Base-by-base conservation (phyloP, 2,113 vertebrate species). In the Scatophagus argus region DNA sequence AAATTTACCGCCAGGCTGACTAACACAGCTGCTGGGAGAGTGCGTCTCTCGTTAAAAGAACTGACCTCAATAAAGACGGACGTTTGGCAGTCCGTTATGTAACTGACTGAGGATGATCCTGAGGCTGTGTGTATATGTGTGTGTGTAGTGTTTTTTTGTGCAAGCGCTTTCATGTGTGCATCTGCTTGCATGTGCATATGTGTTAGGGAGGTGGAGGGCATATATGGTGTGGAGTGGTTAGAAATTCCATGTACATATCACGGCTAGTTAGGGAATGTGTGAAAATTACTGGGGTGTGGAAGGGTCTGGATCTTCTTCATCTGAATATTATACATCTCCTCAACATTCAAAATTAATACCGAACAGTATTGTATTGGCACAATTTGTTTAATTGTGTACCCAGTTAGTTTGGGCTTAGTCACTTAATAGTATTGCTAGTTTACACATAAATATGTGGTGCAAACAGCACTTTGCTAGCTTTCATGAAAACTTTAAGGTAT, bases 11-110 rank as follows among this genome's bases (percentile, higher is more conserved):
- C 69, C 82, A 85, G 87, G 81, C 87, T 91, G 90, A 91, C 88
- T 86, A 87, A 91, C 86, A 83, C 90, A 93, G 91, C 91, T 92
- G 89, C 89, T 82, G 83, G 93, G 84, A 78, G 78, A 87, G 85
- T 52, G 82, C 79, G 84, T 83, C 78, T 88, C 91, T 89, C 64
- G 84, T 89, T 90, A 87, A 87, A 90, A 83, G 80, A 76, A 80
- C 64, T 93, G 91, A 92, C 91, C 91, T 93, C 88, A 93, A 93
- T 93, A 92, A 90, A 91, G 85, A 91, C 62, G 88, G 91, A 93
- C 91, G 68, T 90, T 90, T 91, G 89, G 87, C 87, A 88, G 82
- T 31, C 31, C 6, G 64, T 93, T 93, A 89, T 27, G 60, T 89
- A 92, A 93, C 83, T 41, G 52, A 81, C 85, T 76, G 66, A 81